Evolutionary conservation across 2,888 invertebrate genomes (phyloP).

Genomic region (Athalia circularis): DNA sequence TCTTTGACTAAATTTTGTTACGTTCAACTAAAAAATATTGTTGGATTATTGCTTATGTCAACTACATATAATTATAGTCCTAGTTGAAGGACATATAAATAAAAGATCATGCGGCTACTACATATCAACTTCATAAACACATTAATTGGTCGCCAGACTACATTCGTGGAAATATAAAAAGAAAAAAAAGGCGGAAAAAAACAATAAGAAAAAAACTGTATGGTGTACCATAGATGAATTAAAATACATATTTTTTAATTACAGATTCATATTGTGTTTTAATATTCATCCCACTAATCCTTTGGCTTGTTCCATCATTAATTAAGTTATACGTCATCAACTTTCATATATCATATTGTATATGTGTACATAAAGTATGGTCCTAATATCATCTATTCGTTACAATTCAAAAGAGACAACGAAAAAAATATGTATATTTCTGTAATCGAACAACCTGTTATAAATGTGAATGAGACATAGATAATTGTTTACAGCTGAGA

Average conservation of each 20-base stretch:
- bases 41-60: conserved; percentile 24
- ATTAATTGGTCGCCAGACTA: conserved; percentile 36
- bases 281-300: conserved; percentile 59
- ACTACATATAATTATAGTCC: conserved; percentile 30
- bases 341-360: conserved; percentile 34
- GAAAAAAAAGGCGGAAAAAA: neutral
- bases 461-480: conserved; percentile 40
- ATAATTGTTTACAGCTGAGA: conserved; percentile 77
- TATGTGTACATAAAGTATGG: neutral
- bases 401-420: neutral
- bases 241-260: conserved; percentile 58
- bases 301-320: conserved; percentile 49
- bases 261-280: conserved; percentile 58
- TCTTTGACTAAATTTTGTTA: conserved; percentile 15
- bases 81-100: conserved; percentile 40
- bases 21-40: conserved; percentile 28
- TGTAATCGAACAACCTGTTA: neutral
- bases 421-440: neutral
- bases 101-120: conserved; percentile 29
- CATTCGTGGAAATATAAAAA: conserved; percentile 36
- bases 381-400: conserved; percentile 28
- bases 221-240: conserved; percentile 50
- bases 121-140: conserved; percentile 28
- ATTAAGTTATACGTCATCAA: conserved; percentile 36
- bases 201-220: conserved; percentile 44